Evolutionary conservation across 2,113 vertebrate genomes (phyloP), one percentile per base, ranked within the genome.

Genomic region (Thinocorus orbignyianus): DNA sequence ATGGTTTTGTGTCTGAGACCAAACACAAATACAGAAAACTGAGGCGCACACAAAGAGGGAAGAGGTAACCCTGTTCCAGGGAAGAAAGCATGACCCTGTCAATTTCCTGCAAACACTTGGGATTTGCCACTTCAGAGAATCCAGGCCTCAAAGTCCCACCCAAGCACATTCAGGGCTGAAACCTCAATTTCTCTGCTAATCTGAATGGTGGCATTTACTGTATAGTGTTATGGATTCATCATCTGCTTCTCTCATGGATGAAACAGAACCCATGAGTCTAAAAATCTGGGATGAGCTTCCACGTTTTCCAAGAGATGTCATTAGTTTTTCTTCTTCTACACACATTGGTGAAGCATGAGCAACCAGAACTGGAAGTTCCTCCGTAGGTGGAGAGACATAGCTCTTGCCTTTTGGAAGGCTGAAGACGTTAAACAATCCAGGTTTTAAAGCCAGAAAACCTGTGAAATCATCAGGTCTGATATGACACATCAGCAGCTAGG

Each of bases 301-400:
- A 76, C 26, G 42, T 44, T 81, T 86, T 68, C 44, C 10, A 68
- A n/a, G 35, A 86, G 52, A 54, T 2, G 1, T 26, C 44, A 28
- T 39, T 73, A 46, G 33, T 17, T 76, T 9, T 55, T 78, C 35
- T 58, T 71, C 76, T 88, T 86, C 62, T 48, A 60, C 24, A 39
- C 13, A 35, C 11, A 37, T 1, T 51, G 17, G 23, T 48, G 24
- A 81, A 73, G 33, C 0, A 0, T 1, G 2, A 93, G 48, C 2
- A 8, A 81, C 17, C 25, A 48, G 52, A 86, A 80, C 12, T 65
- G 31, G 48, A 90, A 79, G 22, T 22, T 85, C 51, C 33, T 54
- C n/a, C 61, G 35, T 13, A 49, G 24, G 22, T 87, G 74, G 2
- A 81, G 24, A 85, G 66, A 76, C 28, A 48, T 2, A 68, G 42